phyloP scores from a whole-genome alignment of 2,888 invertebrate genomes.

The Ganaspis brasiliensis region DNA sequence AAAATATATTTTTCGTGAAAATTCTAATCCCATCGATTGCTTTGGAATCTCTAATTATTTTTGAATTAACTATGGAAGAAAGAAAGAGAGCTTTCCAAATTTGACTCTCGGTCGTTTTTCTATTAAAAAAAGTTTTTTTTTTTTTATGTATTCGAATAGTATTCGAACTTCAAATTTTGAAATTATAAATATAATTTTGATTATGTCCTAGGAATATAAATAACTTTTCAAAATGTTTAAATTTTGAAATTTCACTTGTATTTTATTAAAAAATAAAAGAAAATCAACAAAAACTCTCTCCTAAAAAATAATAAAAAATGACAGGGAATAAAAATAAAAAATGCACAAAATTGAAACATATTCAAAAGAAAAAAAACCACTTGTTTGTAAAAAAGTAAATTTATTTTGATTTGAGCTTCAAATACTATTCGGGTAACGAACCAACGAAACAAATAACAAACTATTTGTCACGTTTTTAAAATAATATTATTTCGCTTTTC shows the following conservation, averaged over 20 bases:
- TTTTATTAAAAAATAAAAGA: neutral
- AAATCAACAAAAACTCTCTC: neutral
- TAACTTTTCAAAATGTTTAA: neutral
- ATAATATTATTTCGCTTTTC: constrained; percentile 4
- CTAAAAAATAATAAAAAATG: constrained; percentile 2
- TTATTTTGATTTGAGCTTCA: constrained; percentile 39
- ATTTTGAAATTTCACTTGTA: no score
- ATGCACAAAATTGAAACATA: neutral
- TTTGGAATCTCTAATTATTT: constrained; percentile 14
- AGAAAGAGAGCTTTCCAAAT: constrained; percentile 26
- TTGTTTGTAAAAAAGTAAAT: constrained; percentile 38
- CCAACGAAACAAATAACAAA: constrained; percentile 13
- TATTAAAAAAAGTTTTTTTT: neutral
- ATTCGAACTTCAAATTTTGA: neutral
- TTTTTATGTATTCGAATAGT: constrained; percentile 27
- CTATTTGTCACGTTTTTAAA: neutral
- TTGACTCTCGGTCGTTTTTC: neutral
- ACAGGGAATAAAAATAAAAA: constrained; percentile 19
- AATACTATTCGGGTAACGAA: constrained; percentile 41
- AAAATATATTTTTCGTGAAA: constrained; percentile 26
- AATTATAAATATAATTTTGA: no score
- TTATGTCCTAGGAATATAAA: neutral
- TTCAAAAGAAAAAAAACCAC: constrained; percentile 15
- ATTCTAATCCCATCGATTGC: constrained; percentile 26
- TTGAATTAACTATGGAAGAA: constrained; percentile 25